These are phyloP conservation scores for Triplophysa rosa DNA, from an alignment of 2,113 vertebrate species.

Conservation along the genomic window DNA sequence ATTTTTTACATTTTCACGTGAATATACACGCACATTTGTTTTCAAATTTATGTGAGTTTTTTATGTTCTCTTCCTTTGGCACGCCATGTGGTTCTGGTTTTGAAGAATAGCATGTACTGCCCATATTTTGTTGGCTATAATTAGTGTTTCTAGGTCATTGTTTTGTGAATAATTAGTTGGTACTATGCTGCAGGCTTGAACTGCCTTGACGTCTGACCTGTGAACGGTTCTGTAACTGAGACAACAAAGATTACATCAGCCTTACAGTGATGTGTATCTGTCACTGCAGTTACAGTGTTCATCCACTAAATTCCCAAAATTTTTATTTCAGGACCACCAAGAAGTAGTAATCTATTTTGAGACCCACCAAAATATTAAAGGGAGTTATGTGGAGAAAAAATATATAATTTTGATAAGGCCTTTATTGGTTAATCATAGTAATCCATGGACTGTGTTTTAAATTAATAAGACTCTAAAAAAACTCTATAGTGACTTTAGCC, in stretches of 20 bases:
- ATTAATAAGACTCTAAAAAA: no score
- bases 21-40: constrained; percentile 57
- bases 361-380: no score
- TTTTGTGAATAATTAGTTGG: constrained; percentile 38
- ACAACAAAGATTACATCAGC: not conserved
- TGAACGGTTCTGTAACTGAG: not conserved
- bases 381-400: no score
- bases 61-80: not conserved
- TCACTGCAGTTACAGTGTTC: not conserved
- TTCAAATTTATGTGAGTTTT: not conserved
- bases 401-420: no score
- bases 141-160: constrained; percentile 35
- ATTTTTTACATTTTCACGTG: not conserved
- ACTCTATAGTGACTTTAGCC: no score
- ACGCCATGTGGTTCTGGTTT: not conserved
- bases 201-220: not conserved
- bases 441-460: no score
- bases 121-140: constrained; percentile 36
- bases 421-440: no score
- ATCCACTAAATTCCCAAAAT: not conserved
- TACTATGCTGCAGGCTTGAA: constrained; percentile 6
- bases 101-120: constrained; percentile 8
- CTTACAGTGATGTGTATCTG: not conserved
- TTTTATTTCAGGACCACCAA: no score
- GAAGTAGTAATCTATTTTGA: no score